Base-by-base conservation (phyloP, 2,888 invertebrate species). In the Octodonta nipae region DNA sequence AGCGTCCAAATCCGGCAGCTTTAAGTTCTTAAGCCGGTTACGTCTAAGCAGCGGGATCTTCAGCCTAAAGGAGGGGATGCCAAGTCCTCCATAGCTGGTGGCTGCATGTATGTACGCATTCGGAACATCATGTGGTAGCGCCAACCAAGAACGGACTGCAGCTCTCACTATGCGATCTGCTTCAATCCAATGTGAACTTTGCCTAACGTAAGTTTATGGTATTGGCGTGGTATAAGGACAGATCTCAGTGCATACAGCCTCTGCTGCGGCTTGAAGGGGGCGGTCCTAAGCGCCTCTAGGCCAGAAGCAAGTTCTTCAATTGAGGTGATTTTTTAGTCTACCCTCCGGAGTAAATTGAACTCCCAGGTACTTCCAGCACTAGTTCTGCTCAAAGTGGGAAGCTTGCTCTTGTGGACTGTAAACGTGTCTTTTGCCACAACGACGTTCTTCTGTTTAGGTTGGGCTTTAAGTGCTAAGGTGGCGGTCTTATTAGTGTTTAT, bases 1-100 rank as follows among this genome's bases (percentile, higher is more conserved):
- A n/a, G n/a, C n/a, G n/a, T n/a, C n/a, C n/a, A n/a, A n/a, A n/a
- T n/a, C n/a, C n/a, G n/a, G n/a, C n/a, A n/a, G n/a, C n/a, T n/a
- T n/a, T n/a, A n/a, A n/a, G n/a, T n/a, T n/a, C n/a, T n/a, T n/a
- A n/a, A n/a, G n/a, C n/a, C n/a, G n/a, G n/a, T n/a, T n/a, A n/a
- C n/a, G n/a, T n/a, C n/a, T n/a, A n/a, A n/a, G n/a, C n/a, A n/a
- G n/a, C n/a, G n/a, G n/a, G n/a, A n/a, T n/a, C n/a, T n/a, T n/a
- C n/a, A n/a, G n/a, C n/a, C n/a, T 26, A 3, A 33, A n/a, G 2
- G 31, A 27, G 5, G 38, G 33, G 7, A 38, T 20, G 5, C 36
- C 36, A 8, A 38, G 29, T 7, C 38, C 38, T 8, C 38, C 38
- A 13, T 16, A 15, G 1, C 26, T 3, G 5, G 27, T 24, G n/a